Conservation (phyloP, 2,113 vertebrate species). For the Barnardius zonarius region DNA sequence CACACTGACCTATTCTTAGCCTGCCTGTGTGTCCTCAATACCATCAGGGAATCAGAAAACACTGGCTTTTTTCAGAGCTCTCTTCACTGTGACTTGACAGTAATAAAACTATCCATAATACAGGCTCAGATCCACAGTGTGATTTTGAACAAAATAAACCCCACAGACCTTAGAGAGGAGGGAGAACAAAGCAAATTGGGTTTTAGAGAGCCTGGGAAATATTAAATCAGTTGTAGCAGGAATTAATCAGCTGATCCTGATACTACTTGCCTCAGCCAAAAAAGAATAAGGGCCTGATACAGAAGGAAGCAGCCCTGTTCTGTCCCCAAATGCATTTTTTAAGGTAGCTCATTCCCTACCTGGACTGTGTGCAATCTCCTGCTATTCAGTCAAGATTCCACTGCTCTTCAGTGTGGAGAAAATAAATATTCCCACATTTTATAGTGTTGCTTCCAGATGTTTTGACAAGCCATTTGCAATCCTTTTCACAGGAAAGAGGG, state of each 20-base stretch:
- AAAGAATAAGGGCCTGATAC: neutral
- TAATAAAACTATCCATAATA: neutral
- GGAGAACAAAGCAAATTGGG: neutral
- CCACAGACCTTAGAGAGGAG: neutral
- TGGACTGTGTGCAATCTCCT: neutral
- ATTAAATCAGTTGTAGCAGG: neutral
- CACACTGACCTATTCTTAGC: neutral
- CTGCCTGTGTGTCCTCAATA: neutral
- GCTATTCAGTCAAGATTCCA: neutral
- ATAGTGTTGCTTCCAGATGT: neutral
- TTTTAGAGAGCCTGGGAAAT: neutral
- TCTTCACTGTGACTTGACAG: neutral
- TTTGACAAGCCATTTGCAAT: neutral
- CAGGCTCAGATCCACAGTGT: neutral
- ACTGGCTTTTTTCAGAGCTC: neutral
- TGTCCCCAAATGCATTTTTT: neutral
- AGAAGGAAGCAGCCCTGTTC: neutral
- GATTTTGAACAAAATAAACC: neutral
- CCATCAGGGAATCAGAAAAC: neutral
- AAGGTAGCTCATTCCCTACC: neutral
- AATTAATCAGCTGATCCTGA: constrained; percentile 1
- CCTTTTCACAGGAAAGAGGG: neutral
- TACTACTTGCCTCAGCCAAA: neutral
- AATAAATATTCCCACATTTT: neutral
- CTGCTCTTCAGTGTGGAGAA: neutral